Conservation (phyloP, 2,888 invertebrate species). For the Pegoplata infirma region DNA sequence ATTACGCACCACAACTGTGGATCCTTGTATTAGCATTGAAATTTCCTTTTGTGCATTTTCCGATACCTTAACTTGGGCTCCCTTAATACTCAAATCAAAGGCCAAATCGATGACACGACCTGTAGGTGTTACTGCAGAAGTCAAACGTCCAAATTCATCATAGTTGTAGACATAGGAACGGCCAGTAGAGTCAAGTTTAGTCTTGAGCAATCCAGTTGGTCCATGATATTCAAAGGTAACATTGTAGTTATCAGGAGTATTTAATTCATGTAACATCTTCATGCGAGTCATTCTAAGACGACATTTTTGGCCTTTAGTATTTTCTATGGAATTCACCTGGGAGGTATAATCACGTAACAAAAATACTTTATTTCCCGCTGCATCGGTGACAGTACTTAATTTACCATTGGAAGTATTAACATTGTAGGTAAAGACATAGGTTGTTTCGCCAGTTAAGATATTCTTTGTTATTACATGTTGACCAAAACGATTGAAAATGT, state of each 20-base stretch:
- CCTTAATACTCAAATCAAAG: constrained; percentile 93
- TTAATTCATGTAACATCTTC: constrained; percentile 93
- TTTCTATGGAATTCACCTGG: constrained; percentile 95
- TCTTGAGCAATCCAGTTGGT: constrained; percentile 91
- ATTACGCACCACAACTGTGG: constrained; percentile 88
- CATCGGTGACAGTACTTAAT: constrained; percentile 94
- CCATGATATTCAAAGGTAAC: constrained; percentile 96
- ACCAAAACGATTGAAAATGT: constrained; percentile 95
- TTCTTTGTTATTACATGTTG: constrained; percentile 96
- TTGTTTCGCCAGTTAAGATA: constrained; percentile 95
- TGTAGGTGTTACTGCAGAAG: constrained; percentile 95
- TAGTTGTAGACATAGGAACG: constrained; percentile 96
- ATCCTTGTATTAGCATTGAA: constrained; percentile 91
- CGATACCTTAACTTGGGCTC: constrained; percentile 91
- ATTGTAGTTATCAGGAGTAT: constrained; percentile 95
- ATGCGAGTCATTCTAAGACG: constrained; percentile 93
- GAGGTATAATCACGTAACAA: constrained; percentile 89
- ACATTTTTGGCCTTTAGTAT: constrained; percentile 95
- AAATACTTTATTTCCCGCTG: constrained; percentile 93
- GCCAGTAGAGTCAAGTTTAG: constrained; percentile 93
- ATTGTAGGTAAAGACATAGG: constrained; percentile 96
- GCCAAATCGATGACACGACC: constrained; percentile 92
- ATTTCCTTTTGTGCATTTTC: constrained; percentile 90
- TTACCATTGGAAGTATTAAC: constrained; percentile 98
- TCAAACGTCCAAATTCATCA: constrained; percentile 94